Evolutionary conservation across 64 coral and sea anemone species (phyloP).

Genomic region (Actinia equina): DNA sequence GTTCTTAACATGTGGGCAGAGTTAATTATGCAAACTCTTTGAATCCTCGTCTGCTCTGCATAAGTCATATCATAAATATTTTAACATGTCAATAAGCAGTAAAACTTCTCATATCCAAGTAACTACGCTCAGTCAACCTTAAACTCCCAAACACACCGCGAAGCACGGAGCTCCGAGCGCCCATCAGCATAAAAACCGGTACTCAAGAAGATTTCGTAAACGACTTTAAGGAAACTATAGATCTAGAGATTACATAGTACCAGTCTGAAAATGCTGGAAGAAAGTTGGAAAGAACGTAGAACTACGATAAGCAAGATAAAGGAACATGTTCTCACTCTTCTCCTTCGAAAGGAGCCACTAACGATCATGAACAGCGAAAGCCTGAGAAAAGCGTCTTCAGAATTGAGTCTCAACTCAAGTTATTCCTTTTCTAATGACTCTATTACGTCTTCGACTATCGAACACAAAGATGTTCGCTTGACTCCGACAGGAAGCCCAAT

Average conservation of each 20-base stretch:
- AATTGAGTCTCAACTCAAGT: not conserved
- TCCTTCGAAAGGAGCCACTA: not conserved
- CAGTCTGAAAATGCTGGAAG: not conserved
- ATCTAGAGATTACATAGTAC: too few species aligned
- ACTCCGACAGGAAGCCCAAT: constrained; percentile 5
- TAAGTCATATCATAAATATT: not conserved
- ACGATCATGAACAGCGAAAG: not conserved
- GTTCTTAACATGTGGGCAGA: not conserved
- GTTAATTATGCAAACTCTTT: not conserved
- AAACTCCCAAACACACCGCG: not conserved
- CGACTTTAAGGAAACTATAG: not conserved
- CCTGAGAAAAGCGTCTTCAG: constrained; percentile 3
- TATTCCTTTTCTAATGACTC: constrained; percentile 8
- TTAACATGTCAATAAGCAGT: not conserved
- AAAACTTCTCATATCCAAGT: not conserved
- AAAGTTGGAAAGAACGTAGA: not conserved
- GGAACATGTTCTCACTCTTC: constrained; percentile 2
- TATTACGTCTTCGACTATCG: not conserved
- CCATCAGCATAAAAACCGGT: not conserved
- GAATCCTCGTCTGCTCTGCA: not conserved
- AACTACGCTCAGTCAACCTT: not conserved
- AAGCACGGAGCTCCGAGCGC: not conserved
- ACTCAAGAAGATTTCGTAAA: not conserved
- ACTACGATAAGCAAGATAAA: not conserved
- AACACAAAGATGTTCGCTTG: not conserved